phyloP scores from a whole-genome alignment of 2,888 invertebrate genomes.

The Hedychridium roseum region DNA sequence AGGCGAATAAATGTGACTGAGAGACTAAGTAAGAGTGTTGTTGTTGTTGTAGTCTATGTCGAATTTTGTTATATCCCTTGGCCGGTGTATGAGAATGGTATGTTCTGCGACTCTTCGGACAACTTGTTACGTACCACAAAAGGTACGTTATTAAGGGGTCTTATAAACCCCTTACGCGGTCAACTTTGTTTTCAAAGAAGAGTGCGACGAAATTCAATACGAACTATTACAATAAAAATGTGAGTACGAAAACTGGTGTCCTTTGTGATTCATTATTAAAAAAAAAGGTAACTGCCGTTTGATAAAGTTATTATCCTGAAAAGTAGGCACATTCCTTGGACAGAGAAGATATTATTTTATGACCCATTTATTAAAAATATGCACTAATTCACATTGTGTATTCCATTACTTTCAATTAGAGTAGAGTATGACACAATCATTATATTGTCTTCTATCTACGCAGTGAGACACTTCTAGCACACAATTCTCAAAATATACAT shows the following conservation, averaged over 20 bases:
- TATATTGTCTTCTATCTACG: constrained; percentile 54
- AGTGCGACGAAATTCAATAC: constrained; percentile 34
- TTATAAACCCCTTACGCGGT: constrained; percentile 1
- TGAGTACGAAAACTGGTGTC: constrained; percentile 27
- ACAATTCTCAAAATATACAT: constrained; percentile 56
- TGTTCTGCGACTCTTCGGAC: constrained; percentile 25
- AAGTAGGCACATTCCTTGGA: neutral
- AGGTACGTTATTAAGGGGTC: constrained; percentile 2
- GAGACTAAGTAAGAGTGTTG: constrained; percentile 40
- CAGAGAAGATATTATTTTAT: constrained; percentile 35
- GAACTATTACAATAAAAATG: constrained; percentile 41
- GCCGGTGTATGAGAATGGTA: constrained; percentile 22
- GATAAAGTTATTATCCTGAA: too few species aligned
- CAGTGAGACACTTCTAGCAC: constrained; percentile 51
- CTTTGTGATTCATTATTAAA: neutral
- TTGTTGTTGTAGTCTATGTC: constrained; percentile 44
- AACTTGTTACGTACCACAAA: constrained; percentile 20
- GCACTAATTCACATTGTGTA: constrained; percentile 59
- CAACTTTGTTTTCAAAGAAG: constrained; percentile 29
- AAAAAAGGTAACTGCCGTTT: neutral
- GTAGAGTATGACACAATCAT: constrained; percentile 50
- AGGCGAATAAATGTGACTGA: constrained; percentile 44
- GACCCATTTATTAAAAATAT: constrained; percentile 64
- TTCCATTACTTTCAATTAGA: constrained; percentile 59
- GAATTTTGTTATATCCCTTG: constrained; percentile 41